Conservation (phyloP, 2,888 invertebrate genomes). For the Cremastinae sp. region DNA sequence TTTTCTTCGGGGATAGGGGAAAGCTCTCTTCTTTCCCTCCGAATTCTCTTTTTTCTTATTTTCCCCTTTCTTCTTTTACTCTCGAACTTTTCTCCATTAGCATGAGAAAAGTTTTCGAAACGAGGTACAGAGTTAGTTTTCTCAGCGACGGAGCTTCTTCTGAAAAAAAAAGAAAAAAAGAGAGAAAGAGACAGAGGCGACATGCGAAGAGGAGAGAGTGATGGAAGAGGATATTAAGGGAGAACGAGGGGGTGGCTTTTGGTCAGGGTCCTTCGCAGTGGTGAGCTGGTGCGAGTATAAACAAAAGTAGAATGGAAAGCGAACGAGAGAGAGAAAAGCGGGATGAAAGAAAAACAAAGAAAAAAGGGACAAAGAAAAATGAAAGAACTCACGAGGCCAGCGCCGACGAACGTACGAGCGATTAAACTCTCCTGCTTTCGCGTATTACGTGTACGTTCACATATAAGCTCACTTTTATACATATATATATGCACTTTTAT, state of each 20-base stretch:
- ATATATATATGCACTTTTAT: constrained; percentile 4
- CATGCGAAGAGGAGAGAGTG: neutral
- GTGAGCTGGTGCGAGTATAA: constrained; percentile 40
- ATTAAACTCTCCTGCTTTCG: constrained; percentile 57
- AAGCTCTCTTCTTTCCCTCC: constrained; percentile 17
- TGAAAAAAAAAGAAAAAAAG: constrained; percentile 13
- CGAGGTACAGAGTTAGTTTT: constrained; percentile 32
- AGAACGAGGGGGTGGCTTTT: constrained; percentile 18
- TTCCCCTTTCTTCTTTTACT: constrained; percentile 25
- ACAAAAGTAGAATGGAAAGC: constrained; percentile 41
- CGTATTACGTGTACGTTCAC: constrained; percentile 21
- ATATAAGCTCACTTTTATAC: constrained; percentile 7
- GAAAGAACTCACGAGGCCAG: constrained; percentile 34
- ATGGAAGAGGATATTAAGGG: constrained; percentile 5
- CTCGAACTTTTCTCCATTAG: constrained; percentile 50
- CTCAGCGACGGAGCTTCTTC: too few species aligned
- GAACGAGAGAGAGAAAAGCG: neutral
- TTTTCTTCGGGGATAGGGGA: constrained; percentile 13
- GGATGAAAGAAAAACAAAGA: constrained; percentile 4
- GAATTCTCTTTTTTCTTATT: constrained; percentile 16
- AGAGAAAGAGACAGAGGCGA: neutral
- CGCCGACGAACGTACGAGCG: constrained; percentile 54
- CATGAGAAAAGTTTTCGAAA: constrained; percentile 46
- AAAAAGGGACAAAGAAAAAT: constrained; percentile 18
- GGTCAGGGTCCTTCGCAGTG: constrained; percentile 27